Evolutionary conservation across 1,140 invertebrate genomes (phyloP), one percentile per base, ranked within the genome.

Genomic region (Microvelia longipes): DNA sequence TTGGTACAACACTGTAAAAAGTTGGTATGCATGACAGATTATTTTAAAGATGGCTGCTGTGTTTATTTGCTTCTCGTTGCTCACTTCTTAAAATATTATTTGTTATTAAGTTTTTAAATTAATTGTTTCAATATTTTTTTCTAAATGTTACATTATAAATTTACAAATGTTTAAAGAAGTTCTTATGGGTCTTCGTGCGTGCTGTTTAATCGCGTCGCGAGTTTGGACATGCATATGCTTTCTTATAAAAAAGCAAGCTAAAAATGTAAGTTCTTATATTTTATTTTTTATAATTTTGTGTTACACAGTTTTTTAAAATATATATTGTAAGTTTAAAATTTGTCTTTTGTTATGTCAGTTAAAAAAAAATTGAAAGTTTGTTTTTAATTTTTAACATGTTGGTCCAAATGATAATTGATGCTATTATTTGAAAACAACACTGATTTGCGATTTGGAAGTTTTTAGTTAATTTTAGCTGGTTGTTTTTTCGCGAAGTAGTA

Each of bases 151-250:
- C 63, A 64, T 28, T 62, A n/a, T 35, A 5, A 24, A 15, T 27
- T 27, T 24, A 64, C 75, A 74, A 89, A 96, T 96, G 93, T 90
- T 93, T 86, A 95, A 94, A 83, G 90, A 92, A 86, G 86, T 95
- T 87, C 91, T 94, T 88, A 96, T 95, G 92, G 92, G 93, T 85
- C 89, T 96, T 84, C 88, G 92, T 85, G 90, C 92, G 83, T 94
- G 96, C 82, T 88, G 95, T 83, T 85, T 95, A 80, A 85, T 96
- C 80, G 92, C 93, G 79, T 93, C 93, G 78, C 94, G 93, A 85
- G 91, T 98, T 83, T 98, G 95, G 94, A 95, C 90, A 85, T 97
- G 94, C 85, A 86, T 97, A 81, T 95, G 92, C 85, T 97, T 93
- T 87, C 90, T 96, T 83, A 86, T 96, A 79, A 92, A 92, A 85